Evolutionary conservation across 2,888 invertebrate species (phyloP).

Genomic region (Lycocerus yunnanus): DNA sequence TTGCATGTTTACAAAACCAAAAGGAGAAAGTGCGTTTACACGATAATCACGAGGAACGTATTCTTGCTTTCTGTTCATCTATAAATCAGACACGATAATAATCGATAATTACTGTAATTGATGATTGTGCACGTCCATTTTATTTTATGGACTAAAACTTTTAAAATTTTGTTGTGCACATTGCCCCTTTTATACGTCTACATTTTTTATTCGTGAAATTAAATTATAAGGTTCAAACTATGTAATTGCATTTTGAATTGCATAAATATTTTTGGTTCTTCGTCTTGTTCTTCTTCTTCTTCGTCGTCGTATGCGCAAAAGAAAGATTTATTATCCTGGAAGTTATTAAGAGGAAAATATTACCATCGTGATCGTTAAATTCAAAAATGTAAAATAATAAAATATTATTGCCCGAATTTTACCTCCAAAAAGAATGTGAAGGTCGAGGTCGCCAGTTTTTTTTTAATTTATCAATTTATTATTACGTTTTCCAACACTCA

Average conservation of each 20-base stretch:
- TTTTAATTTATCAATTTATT: background rate
- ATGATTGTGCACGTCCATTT: constrained; percentile 30
- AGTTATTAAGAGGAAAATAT: background rate
- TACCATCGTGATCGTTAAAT: background rate
- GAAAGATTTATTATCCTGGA: background rate
- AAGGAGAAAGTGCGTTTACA: background rate
- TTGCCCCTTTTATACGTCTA: background rate
- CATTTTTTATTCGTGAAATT: background rate
- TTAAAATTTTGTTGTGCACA: background rate
- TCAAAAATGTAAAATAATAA: background rate
- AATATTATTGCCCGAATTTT: background rate
- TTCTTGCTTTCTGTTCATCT: constrained; percentile 7
- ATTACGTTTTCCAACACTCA: background rate
- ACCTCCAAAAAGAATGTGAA: background rate
- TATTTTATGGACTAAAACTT: constrained; percentile 8
- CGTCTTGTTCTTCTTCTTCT: background rate
- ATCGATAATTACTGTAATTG: constrained; percentile 34
- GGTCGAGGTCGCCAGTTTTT: background rate
- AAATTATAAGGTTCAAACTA: background rate
- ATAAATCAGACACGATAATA: constrained; percentile 31
- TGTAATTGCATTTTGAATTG: too few relatives aligned
- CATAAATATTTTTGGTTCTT: background rate
- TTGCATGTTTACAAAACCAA: constrained; percentile 3
- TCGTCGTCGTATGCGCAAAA: background rate
- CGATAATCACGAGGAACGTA: constrained; percentile 4